Evolutionary conservation across 1,140 invertebrate genomes (phyloP), one percentile per base, ranked within the genome.

Genomic region (Lepidostoma basale): DNA sequence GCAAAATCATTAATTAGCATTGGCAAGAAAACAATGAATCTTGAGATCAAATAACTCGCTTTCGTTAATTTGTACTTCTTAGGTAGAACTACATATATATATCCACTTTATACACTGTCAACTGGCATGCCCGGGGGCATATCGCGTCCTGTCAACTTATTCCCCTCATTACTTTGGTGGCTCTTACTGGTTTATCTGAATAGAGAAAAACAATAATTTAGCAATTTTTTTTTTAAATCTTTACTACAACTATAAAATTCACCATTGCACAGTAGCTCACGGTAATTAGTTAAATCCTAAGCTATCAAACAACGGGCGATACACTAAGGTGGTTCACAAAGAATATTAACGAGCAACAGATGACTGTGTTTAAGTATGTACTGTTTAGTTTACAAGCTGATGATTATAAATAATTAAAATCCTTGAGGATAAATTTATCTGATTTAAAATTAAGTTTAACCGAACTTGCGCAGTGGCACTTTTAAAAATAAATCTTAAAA

Each of bases 51-150:
- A 67, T 56, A 67, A 54, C 40, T 68, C 47, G 67, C 64, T 71
- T 65, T 49, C 40, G 39, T 60, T 68, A 62, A 72, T 72, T 72
- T 72, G 70, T 72, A 72, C 70, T 72, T 52, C 65, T 44, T 70
- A 71, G 59, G 64, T 68, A 47, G 20, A 68, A 68, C 44, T 54
- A 56, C 45, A 66, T 42, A 47, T 56, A 23, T 40, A 23, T 62
- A 25, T 40, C 56, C 18, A 39, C 4, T 59, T 59, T 59, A 39
- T 52, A 52, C 25, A 52, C 10, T 45, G 42, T 52, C 16, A 25
- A n/a, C n/a, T n/a, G n/a, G n/a, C n/a, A 52, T 52, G 22, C 18
- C 47, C 12, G 22, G 10, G 5, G 22, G 22, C 3, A 6, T 33
- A 33, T 33, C 12, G 30, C 12, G 5, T 33, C 30, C 30, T 42